Evolutionary conservation across 2,113 vertebrate genomes (phyloP), one percentile per base, ranked within the genome.

Genomic region (human (Homo sapiens)): DNA sequence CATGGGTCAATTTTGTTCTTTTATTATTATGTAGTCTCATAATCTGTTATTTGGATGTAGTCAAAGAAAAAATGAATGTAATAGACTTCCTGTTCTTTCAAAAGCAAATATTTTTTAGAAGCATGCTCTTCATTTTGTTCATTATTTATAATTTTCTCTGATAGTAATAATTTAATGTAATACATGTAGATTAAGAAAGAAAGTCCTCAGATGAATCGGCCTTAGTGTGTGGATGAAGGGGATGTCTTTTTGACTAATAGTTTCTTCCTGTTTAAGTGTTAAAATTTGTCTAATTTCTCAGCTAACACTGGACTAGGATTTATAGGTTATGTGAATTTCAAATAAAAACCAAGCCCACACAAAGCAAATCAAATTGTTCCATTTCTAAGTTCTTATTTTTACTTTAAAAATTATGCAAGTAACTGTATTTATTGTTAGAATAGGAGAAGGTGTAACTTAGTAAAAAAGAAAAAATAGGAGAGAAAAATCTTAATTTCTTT

Each of bases 321-420:
- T 76, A 88, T 38, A 83, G 68, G 43, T 89, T 82, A 72, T 82
- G 2, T 93, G 38, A 48, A 55, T 93, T 96, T 96, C 38, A 96
- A 76, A 52, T 88, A 73, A 93, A 90, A 96, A 61, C 64, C 18
- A 80, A 96, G 83, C 25, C 8, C 32, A 92, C 83, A 88, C 38
- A 95, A 38, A 94, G 38, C n/a, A 91, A 59, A 82, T 68, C 7
- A 50, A 88, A 84, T 86, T 40, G 20, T 93, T 94, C 7, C 76
- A 83, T 1, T 66, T 95, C 88, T 16, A 75, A 68, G 30, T 57
- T 94, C 48, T 89, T 59, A 79, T 73, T 78, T 96, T 94, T 57
- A 83, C 64, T 89, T 93, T 84, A 80, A 88, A 88, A 88, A 80
- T 61, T 52, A 68, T 91, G 38, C 7, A 73, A 72, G 14, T 5